phyloP scores from a whole-genome alignment of 2,888 invertebrate species.

The Teleiodes luculella region DNA sequence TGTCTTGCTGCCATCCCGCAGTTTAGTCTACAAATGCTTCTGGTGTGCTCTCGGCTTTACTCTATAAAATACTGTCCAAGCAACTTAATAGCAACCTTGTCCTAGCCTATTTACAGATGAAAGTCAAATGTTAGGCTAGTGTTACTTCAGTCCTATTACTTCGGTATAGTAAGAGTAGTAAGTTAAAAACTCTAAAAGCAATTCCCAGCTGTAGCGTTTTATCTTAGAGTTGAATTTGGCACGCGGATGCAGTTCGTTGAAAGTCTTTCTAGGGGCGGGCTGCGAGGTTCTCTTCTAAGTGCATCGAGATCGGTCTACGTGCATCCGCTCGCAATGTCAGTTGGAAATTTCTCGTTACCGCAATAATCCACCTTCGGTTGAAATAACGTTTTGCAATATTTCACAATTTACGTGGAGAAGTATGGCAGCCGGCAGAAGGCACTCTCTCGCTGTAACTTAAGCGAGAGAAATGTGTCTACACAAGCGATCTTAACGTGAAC shows the following conservation, averaged over 20 bases:
- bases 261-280: slow-evolving; percentile 31
- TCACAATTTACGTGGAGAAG: slow-evolving; percentile 49
- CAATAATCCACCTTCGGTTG: slow-evolving; percentile 67
- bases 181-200: slow-evolving; percentile 19
- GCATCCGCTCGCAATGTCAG: slow-evolving; percentile 69
- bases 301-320: slow-evolving; percentile 71
- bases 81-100: slow-evolving; percentile 25
- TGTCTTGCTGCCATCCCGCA: slow-evolving; percentile 55
- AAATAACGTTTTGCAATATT: slow-evolving; percentile 60
- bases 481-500: slow-evolving; percentile 5
- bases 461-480: slow-evolving; percentile 12
- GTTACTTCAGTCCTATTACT: slow-evolving; percentile 37
- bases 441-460: slow-evolving; percentile 1
- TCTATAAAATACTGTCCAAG: slow-evolving; percentile 8
- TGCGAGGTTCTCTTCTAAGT: slow-evolving; percentile 55
- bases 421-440: slow-evolving; percentile 1
- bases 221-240: slow-evolving; percentile 20
- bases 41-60: neutral
- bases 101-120: slow-evolving; percentile 22
- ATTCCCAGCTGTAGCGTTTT: slow-evolving; percentile 29
- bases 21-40: slow-evolving; percentile 60
- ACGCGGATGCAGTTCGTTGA: slow-evolving; percentile 18
- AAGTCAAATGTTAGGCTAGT: slow-evolving; percentile 19
- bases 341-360: slow-evolving; percentile 73
- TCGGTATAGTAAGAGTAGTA: slow-evolving; percentile 23